A percentile compares a stretch with the other conserved stretches of the same genome.
phyloP scores from a whole-genome alignment of 2,888 invertebrate species.

The Petrolisthes cinctipes region DNA sequence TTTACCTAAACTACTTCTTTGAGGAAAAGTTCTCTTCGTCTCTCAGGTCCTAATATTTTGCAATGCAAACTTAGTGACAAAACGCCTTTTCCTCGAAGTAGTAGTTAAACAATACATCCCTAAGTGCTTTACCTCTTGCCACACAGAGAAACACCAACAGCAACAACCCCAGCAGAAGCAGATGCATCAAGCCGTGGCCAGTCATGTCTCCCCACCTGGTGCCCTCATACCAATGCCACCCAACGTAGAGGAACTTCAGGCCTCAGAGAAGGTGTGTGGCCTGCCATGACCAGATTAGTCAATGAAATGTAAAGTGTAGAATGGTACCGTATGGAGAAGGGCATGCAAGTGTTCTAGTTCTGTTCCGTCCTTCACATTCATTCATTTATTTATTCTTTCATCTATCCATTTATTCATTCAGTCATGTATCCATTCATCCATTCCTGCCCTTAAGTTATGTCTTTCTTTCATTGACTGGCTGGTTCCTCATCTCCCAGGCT shows the following conservation, averaged over 20 bases:
- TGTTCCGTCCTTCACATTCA: background rate
- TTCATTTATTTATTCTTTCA: background rate
- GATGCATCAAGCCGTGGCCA: conserved; percentile 30
- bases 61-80: no score
- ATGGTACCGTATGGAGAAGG: background rate
- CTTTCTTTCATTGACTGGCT: no score
- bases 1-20: no score
- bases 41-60: no score
- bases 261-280: conserved; percentile 40
- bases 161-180: conserved; percentile 37
- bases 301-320: background rate
- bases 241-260: conserved; percentile 50
- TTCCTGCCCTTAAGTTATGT: background rate
- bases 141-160: conserved; percentile 20
- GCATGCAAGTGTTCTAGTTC: background rate
- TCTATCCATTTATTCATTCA: background rate
- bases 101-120: no score
- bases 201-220: background rate
- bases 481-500: conserved; percentile 69
- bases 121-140: no score
- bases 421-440: no score
- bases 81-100: no score
- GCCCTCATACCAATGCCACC: conserved; percentile 39
- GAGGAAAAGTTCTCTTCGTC: no score
- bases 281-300: background rate